Percentiles rank a stretch among this genome's conserved stretches.
Evolutionary conservation across 2,113 vertebrate species (phyloP).

Genomic region (Dryoscopus gambensis): DNA sequence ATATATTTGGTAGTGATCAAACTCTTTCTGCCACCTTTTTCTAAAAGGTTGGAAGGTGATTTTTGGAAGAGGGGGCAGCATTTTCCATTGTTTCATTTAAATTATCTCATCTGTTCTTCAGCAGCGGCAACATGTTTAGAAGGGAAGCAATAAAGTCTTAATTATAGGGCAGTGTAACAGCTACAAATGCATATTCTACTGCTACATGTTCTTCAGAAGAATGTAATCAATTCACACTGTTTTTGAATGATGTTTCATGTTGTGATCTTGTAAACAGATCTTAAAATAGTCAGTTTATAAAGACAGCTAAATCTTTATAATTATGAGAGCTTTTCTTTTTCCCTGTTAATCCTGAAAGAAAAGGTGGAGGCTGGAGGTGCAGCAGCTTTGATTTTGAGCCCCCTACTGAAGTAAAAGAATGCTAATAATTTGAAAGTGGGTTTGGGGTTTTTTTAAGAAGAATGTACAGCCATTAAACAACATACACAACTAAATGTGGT

Average conservation of each 20-base stretch:
- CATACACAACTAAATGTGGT: background rate
- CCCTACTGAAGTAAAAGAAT: background rate
- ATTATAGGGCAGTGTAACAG: constrained; percentile 45
- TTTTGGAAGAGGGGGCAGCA: background rate
- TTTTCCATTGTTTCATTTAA: constrained; percentile 10
- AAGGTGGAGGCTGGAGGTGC: background rate
- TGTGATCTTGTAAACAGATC: constrained; percentile 45
- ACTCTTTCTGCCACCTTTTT: background rate
- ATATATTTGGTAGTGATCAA: background rate
- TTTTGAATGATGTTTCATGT: constrained; percentile 59
- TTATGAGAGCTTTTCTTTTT: constrained; percentile 34
- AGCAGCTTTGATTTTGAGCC: background rate
- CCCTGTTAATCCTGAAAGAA: constrained; percentile 33
- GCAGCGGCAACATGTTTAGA: background rate
- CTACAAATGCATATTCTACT: constrained; percentile 44
- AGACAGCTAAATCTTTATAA: constrained; percentile 53
- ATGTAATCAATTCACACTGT: constrained; percentile 55
- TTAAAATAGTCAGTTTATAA: constrained; percentile 63
- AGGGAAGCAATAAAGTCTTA: constrained; percentile 38
- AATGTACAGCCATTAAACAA: background rate
- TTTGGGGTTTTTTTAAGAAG: background rate
- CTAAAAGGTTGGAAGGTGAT: background rate
- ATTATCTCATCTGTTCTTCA: constrained; percentile 35
- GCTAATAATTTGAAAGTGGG: background rate
- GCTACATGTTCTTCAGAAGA: constrained; percentile 32